Evolutionary conservation across 2,888 invertebrate genomes (phyloP), one percentile per base, ranked within the genome.

Genomic region (Drosophila acutilabella): DNA sequence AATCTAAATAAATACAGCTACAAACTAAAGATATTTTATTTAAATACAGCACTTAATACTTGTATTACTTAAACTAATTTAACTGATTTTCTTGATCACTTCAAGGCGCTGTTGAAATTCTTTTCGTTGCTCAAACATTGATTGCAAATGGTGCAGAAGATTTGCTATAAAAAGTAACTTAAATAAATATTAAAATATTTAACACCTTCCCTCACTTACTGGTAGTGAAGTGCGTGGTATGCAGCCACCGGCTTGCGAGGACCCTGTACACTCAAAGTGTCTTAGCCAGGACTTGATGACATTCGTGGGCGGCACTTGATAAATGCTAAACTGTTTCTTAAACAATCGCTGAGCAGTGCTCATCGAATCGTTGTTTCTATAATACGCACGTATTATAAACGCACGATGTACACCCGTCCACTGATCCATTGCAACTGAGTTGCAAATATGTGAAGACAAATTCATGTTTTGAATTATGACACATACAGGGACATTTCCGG

Each of bases 381-480:
- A 90, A 54, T 90, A 90, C 52, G 91, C 75, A 30, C 88, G 86
- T 20, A 90, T 89, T 52, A 90, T 74, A 51, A 88, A 90, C 41
- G 90, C 90, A 10, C 90, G 91, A 82, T 90, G 90, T 64, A 90
- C 91, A 71, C 90, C 90, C 74, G 91, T 90, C 90, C 90, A 90
- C 87, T 90, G 89, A 78, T 90, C 90, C 90, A 90, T 90, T 78
- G 59, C 74, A 65, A 88, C 76, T 87, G 85, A 13, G 33, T 23
- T 7, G 30, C n/a, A 14, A 4, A 41, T n/a, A 41, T 30, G 10
- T 20, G 23, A 4, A 23, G 4, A 4, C 4, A 23, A 23, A 23
- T 23, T 23, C 13, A 18, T 36, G 33, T 18, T 58, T 36, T 36
- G 1, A 2, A 13, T 45, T 47, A 41, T 30, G 48, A 56, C 45